A percentile compares a stretch with the other conserved stretches of the same genome.
Conservation (phyloP, 2,797 vertebrate species). For the Chaenodraco wilsoni region DNA sequence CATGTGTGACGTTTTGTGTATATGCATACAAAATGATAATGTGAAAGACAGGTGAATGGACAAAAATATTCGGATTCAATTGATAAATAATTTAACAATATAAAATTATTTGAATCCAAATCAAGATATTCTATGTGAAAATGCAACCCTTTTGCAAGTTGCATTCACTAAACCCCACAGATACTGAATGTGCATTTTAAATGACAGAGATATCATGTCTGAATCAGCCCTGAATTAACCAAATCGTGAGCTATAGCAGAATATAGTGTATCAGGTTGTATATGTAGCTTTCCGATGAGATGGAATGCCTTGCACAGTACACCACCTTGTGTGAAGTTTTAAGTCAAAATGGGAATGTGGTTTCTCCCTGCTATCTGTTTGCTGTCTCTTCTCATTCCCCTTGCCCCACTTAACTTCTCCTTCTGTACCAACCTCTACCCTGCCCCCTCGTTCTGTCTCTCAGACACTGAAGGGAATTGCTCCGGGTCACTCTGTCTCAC, state of each 20-base stretch:
- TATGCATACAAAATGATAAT: too few relatives aligned
- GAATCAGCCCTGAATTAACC: background rate
- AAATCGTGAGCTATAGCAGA: background rate
- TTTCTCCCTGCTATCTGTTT: constrained; percentile 40
- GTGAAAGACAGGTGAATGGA: too few relatives aligned
- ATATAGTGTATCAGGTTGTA: background rate
- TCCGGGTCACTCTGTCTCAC: constrained; percentile 64
- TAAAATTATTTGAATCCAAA: background rate
- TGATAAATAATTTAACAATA: background rate
- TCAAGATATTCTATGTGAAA: background rate
- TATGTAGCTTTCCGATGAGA: background rate
- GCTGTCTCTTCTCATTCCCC: constrained; percentile 48
- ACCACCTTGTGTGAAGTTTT: constrained; percentile 12
- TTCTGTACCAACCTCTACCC: constrained; percentile 38
- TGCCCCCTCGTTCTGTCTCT: constrained; percentile 35
- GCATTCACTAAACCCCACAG: background rate
- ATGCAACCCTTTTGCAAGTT: background rate
- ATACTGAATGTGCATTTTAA: background rate
- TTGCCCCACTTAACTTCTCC: constrained; percentile 55
- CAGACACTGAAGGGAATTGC: constrained; percentile 56
- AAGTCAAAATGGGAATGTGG: constrained; percentile 34
- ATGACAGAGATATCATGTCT: background rate
- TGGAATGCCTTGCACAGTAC: background rate
- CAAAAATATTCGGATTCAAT: background rate
- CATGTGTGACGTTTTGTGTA: too few relatives aligned